A percentile compares a stretch with the other conserved stretches of the same genome.
phyloP scores from a whole-genome alignment of 2,797 vertebrate genomes.

The Chelon labrosus region DNA sequence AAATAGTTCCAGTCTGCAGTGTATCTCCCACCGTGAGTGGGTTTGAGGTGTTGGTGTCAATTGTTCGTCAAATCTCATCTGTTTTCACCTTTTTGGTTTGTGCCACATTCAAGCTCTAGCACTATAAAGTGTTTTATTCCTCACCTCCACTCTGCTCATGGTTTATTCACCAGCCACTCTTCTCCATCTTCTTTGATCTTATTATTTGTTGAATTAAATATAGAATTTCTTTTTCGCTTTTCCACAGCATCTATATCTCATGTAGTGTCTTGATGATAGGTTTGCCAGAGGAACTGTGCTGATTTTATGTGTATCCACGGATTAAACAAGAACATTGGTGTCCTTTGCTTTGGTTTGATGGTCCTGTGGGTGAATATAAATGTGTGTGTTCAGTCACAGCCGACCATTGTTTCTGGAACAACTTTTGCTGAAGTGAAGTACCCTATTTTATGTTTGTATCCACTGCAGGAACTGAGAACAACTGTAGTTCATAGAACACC shows the following conservation, averaged over 20 bases:
- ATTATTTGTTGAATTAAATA: conserved; percentile 81
- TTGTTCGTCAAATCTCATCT: conserved; percentile 15
- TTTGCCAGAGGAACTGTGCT: conserved; percentile 50
- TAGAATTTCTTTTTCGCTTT: conserved; percentile 67
- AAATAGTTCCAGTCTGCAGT: background rate
- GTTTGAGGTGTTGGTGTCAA: conserved; percentile 7
- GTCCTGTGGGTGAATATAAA: conserved; percentile 38
- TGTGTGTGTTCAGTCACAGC: conserved; percentile 15
- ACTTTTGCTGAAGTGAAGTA: conserved; percentile 6
- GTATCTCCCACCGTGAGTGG: background rate
- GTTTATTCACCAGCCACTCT: conserved; percentile 72
- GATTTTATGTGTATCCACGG: conserved; percentile 50
- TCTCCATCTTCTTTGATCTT: conserved; percentile 72
- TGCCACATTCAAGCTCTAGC: conserved; percentile 27
- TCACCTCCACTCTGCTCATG: conserved; percentile 69
- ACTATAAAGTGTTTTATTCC: conserved; percentile 42
- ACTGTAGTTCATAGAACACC: no score
- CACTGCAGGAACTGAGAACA: no score
- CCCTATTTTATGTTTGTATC: no score
- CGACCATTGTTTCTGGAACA: conserved; percentile 9
- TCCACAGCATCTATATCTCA: conserved; percentile 76
- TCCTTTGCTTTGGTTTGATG: conserved; percentile 26
- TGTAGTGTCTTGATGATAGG: conserved; percentile 57
- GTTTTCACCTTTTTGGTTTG: conserved; percentile 39
- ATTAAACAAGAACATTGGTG: conserved; percentile 51